Conservation (phyloP, 2,888 invertebrate genomes). For the Apoderus coryli region DNA sequence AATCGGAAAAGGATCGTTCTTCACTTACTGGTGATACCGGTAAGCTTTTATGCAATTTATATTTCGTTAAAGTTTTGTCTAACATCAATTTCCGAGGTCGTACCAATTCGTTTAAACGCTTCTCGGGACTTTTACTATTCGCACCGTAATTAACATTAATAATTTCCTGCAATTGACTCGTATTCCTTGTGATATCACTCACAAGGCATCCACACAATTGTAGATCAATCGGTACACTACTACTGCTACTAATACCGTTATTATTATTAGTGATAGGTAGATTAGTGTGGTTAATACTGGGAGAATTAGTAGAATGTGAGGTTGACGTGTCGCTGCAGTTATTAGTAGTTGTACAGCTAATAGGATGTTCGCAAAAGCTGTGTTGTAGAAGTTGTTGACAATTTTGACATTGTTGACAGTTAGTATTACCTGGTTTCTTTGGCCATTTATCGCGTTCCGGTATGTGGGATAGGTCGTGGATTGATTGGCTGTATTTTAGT, state of each 20-base stretch:
- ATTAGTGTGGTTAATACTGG: slow-evolving; percentile 20
- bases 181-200: slow-evolving; percentile 28
- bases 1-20: slow-evolving; percentile 37
- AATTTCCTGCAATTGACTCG: slow-evolving; percentile 24
- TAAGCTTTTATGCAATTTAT: slow-evolving; percentile 49
- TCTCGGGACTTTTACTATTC: slow-evolving; percentile 19
- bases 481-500: slow-evolving; percentile 73
- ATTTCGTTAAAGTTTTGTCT: slow-evolving; percentile 29
- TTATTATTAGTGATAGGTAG: slow-evolving; percentile 22
- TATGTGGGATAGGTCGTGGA: slow-evolving; percentile 66
- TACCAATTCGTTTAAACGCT: slow-evolving; percentile 22
- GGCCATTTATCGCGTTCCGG: slow-evolving; percentile 37
- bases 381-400: no score
- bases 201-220: slow-evolving; percentile 33
- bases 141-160: slow-evolving; percentile 18
- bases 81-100: slow-evolving; percentile 29
- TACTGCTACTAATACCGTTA: slow-evolving; percentile 16
- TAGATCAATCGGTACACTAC: slow-evolving; percentile 27
- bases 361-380: no score
- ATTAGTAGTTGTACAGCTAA: background rate
- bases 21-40: slow-evolving; percentile 74
- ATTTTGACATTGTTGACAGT: no score
- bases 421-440: slow-evolving; percentile 20
- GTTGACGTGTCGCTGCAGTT: no score
- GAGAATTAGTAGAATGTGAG: slow-evolving; percentile 17